Percentiles rank a stretch among this genome's conserved stretches.
Conservation (phyloP, 2,113 vertebrate genomes). For the Neodon shergylaensis region DNA sequence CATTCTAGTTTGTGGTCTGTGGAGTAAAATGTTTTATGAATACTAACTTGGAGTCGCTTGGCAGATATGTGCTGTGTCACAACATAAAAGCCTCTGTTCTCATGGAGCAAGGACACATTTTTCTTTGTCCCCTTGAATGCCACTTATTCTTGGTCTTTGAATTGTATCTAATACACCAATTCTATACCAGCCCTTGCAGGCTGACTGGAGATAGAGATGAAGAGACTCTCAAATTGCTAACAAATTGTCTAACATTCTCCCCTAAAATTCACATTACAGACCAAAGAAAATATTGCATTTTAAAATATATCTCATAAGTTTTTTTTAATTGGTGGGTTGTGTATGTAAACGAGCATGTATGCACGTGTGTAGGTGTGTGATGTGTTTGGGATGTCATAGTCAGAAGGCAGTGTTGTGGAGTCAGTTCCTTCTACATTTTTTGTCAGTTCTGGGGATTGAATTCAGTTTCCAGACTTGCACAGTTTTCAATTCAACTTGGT, state of each 20-base stretch:
- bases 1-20: conserved; percentile 19
- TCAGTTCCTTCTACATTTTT: not conserved
- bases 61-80: conserved; percentile 32
- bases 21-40: conserved; percentile 23
- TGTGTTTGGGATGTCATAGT: not conserved
- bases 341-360: not conserved
- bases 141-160: not conserved
- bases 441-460: not conserved
- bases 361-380: not conserved
- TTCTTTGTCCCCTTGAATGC: conserved; percentile 51
- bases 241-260: not conserved
- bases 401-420: not conserved
- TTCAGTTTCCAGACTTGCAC: not conserved
- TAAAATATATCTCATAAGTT: not conserved
- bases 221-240: conserved; percentile 1
- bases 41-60: conserved; percentile 61
- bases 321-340: not conserved
- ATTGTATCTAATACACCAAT: conserved; percentile 17
- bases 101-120: conserved; percentile 48
- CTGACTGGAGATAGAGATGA: not conserved
- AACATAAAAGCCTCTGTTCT: conserved; percentile 50
- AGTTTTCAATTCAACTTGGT: not conserved
- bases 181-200: not conserved
- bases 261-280: not conserved
- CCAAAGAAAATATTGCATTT: not conserved